Evolutionary conservation across 2,888 invertebrate genomes (phyloP), one percentile per base, ranked within the genome.

Genomic region (Orgyia antiqua): DNA sequence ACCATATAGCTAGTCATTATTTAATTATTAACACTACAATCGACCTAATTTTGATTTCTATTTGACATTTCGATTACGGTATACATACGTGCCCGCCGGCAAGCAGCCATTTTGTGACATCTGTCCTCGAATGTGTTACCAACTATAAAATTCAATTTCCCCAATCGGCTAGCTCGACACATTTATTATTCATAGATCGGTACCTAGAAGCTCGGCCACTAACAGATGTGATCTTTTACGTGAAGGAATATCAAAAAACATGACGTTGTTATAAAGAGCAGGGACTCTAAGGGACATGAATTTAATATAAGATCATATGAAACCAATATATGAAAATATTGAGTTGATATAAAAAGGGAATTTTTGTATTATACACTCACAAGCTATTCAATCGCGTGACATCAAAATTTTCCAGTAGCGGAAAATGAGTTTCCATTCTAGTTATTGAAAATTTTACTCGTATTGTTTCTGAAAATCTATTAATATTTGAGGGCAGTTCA

Each of bases 111-210:
- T 82, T 77, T 80, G 76, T 79, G 82, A 84, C 86, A 86, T 84
- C 84, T 86, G 86, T 86, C 82, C 76, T 78, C 72, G 61, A 72
- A 75, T 83, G 83, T 83, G 83, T 82, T 83, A 70, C 77, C 67
- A 83, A 75, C 82, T 86, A 84, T 83, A 84, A 86, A 86, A 86
- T 86, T 86, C 84, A 84, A 86, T 86, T 86, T 86, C 83, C 86
- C 79, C 83, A 82, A 84, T 82, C 82, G 84, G 79, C 75, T 63
- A 72, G 72, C 75, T 69, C 78, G 76, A 65, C 75, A 73, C 82
- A 84, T 86, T 86, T 84, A 84, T 84, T 86, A 86, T 86, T 86
- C 84, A 86, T 83, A 79, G 83, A 67, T 65, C 74, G 74, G 71
- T 74, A 79, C 75, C 71, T 75, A 74, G 73, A 72, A 68, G 76